These are phyloP conservation scores for Cladorhizidae sp. DNA, from an alignment of 37 sponge, comb jelly and placozoan species.

Conservation along the genomic window DNA sequence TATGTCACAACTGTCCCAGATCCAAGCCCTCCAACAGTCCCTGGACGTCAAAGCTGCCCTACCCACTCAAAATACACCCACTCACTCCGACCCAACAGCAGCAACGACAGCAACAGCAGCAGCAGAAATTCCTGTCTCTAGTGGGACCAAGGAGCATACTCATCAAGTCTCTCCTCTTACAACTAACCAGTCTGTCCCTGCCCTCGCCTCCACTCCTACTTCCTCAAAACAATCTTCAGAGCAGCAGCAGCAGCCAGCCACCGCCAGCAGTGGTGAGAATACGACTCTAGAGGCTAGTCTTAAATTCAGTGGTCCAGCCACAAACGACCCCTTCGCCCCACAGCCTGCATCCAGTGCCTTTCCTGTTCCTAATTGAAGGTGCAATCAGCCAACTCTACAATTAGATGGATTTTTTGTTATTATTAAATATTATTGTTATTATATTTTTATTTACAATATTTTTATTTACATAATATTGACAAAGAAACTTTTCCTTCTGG, in stretches of 20 bases:
- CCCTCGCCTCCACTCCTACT: too few relatives aligned
- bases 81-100: not conserved
- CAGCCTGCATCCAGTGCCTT: too few relatives aligned
- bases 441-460: too few relatives aligned
- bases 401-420: too few relatives aligned
- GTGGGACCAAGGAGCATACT: not conserved
- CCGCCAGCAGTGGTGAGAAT: too few relatives aligned
- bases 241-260: too few relatives aligned
- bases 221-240: too few relatives aligned
- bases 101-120: not conserved
- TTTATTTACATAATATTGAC: too few relatives aligned
- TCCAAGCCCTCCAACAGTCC: slow-evolving; percentile 42
- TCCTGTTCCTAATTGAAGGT: too few relatives aligned
- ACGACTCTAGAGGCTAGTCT: not conserved
- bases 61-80: not conserved
- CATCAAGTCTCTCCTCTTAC: not conserved
- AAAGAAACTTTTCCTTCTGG: too few relatives aligned
- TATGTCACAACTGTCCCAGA: slow-evolving; percentile 55
- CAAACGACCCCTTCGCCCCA: not conserved
- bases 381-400: too few relatives aligned
- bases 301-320: not conserved
- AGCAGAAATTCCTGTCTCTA: not conserved
- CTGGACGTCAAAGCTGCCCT: not conserved
- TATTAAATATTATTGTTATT: too few relatives aligned
- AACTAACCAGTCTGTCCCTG: not conserved